A percentile compares a stretch with the other conserved stretches of the same genome.
phyloP scores from a whole-genome alignment of 1,140 invertebrate species.

The Pseudomyrmex sp. region DNA sequence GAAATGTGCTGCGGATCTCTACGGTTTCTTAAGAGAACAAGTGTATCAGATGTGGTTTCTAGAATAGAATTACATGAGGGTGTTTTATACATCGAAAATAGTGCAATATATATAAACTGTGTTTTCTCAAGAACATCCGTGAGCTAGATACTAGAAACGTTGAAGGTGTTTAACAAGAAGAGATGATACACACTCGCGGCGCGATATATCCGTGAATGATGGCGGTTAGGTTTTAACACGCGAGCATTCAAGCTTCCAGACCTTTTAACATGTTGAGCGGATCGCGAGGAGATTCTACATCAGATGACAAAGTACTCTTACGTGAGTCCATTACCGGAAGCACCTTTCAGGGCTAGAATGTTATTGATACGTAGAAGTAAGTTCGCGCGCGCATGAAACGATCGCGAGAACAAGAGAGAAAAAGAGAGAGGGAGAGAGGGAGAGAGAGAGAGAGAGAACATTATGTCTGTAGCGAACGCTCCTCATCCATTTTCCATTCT shows the following conservation, averaged over 20 bases:
- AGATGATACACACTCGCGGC: neutral
- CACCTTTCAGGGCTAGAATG: conserved; percentile 48
- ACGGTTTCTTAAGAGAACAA: too few species aligned
- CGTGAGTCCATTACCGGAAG: conserved; percentile 56
- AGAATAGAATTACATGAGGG: neutral
- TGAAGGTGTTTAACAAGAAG: neutral
- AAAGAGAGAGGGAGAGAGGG: too few species aligned
- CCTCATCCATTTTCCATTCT: conserved; percentile 66
- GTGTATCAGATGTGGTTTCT: neutral
- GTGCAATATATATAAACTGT: conserved; percentile 1
- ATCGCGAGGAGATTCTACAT: conserved; percentile 47
- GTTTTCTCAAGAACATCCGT: conserved; percentile 4
- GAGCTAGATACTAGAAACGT: neutral
- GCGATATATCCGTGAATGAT: conserved; percentile 18
- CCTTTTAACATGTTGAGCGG: conserved; percentile 52
- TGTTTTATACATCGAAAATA: neutral
- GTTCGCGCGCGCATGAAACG: conserved; percentile 27
- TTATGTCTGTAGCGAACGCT: conserved; percentile 45
- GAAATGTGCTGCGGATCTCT: neutral
- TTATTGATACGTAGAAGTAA: conserved; percentile 61
- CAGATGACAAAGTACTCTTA: conserved; percentile 56
- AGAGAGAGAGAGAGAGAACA: neutral
- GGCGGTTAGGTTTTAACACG: conserved; percentile 40
- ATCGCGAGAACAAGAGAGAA: conserved; percentile 8
- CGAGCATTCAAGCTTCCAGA: conserved; percentile 23